Conservation (phyloP, 2,888 invertebrate genomes). For the Eristalinus sepulchralis region DNA sequence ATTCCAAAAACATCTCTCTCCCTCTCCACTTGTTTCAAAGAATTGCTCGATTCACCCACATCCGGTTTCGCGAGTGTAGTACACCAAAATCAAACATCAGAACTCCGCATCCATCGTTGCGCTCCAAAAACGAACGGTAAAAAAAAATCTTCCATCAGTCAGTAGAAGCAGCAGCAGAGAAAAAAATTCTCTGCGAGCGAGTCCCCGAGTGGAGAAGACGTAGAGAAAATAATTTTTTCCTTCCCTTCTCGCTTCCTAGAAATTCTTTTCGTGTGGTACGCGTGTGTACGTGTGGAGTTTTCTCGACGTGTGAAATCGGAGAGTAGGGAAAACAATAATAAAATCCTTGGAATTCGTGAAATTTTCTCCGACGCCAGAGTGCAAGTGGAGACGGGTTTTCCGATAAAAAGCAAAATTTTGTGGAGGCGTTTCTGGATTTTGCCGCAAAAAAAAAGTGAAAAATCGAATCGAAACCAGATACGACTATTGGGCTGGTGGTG, state of each 20-base stretch:
- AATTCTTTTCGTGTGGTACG: constrained; percentile 61
- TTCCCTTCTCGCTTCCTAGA: constrained; percentile 49
- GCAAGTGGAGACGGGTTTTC: constrained; percentile 5
- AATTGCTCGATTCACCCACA: constrained; percentile 9
- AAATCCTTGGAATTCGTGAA: constrained; percentile 29
- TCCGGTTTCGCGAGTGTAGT: constrained; percentile 59
- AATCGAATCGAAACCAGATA: constrained; percentile 61
- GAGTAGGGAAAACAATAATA: constrained; percentile 68
- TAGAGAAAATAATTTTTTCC: constrained; percentile 62
- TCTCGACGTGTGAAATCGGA: constrained; percentile 71
- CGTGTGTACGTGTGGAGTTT: constrained; percentile 71
- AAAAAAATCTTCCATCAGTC: constrained; percentile 42
- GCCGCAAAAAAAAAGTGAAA: constrained; percentile 19
- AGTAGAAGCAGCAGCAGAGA: constrained; percentile 32
- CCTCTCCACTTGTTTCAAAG: background rate
- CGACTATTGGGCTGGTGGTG: constrained; percentile 33
- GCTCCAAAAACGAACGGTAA: constrained; percentile 62
- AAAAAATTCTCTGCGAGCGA: constrained; percentile 71
- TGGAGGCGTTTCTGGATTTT: background rate
- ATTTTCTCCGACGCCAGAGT: constrained; percentile 4
- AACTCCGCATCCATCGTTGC: constrained; percentile 17
- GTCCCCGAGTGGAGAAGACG: constrained; percentile 59
- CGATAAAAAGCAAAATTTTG: background rate
- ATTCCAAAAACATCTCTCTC: background rate
- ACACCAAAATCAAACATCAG: background rate